Evolutionary conservation across 2,797 vertebrate species (phyloP).

Genomic region (Poliocrania exsul): DNA sequence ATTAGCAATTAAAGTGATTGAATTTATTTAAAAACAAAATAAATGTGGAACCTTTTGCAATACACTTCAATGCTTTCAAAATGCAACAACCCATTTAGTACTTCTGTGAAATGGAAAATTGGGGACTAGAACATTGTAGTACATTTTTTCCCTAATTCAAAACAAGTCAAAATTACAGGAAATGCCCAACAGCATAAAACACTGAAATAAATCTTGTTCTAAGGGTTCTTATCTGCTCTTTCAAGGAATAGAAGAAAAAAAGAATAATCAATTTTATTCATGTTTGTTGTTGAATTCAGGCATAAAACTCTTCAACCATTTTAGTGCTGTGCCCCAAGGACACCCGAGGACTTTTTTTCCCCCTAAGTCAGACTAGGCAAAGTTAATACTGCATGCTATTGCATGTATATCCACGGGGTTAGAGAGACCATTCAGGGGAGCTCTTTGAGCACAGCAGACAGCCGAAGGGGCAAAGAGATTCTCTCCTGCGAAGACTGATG

Average conservation of each 20-base stretch:
- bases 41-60: slow-evolving; percentile 60
- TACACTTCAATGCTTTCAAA: slow-evolving; percentile 47
- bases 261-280: slow-evolving; percentile 48
- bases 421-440: background rate
- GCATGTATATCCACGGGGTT: background rate
- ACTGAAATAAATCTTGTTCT: slow-evolving; percentile 62
- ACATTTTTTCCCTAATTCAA: slow-evolving; percentile 50
- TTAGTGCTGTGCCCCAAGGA: slow-evolving; percentile 8
- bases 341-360: background rate
- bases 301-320: slow-evolving; percentile 51
- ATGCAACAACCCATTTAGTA: slow-evolving; percentile 46
- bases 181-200: slow-evolving; percentile 49
- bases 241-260: slow-evolving; percentile 20
- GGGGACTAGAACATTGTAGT: slow-evolving; percentile 16
- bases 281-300: slow-evolving; percentile 46
- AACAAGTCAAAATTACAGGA: slow-evolving; percentile 65
- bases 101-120: slow-evolving; percentile 57
- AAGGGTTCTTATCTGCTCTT: slow-evolving; percentile 45
- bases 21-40: slow-evolving; percentile 58
- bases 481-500: background rate
- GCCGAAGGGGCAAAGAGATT: background rate
- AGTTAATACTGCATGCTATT: background rate
- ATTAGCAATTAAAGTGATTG: slow-evolving; percentile 49
- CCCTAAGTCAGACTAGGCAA: background rate
- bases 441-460: background rate